These are phyloP conservation scores for Melanotaenia nigrans DNA, from an alignment of 2,797 vertebrate species.

Conservation along the genomic window DNA sequence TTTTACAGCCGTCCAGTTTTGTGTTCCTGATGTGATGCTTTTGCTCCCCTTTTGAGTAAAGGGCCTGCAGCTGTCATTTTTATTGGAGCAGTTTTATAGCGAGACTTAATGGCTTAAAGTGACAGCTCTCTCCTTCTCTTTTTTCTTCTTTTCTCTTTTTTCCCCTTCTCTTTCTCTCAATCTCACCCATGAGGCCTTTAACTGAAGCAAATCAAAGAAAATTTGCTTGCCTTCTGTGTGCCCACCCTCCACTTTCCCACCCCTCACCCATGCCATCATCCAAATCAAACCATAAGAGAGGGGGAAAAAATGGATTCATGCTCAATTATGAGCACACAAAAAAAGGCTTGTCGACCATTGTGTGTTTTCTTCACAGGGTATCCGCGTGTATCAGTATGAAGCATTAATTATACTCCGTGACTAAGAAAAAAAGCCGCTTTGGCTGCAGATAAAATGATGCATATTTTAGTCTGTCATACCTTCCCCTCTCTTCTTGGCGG, in stretches of 20 bases:
- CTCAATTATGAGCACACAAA: conserved; percentile 39
- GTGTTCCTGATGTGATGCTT: conserved; percentile 78
- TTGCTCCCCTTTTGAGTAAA: conserved; percentile 78
- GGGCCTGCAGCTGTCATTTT: conserved; percentile 86
- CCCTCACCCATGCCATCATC: conserved; percentile 38
- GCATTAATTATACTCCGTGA: conserved; percentile 34
- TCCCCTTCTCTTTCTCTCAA: conserved; percentile 18
- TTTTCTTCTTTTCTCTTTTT: conserved; percentile 31
- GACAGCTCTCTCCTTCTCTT: conserved; percentile 63
- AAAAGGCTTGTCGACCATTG: conserved; percentile 4
- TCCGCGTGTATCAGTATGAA: conserved; percentile 33
- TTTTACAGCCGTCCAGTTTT: conserved; percentile 83
- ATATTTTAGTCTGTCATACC: conserved; percentile 37
- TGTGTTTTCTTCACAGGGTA: conserved; percentile 8
- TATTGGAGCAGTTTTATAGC: conserved; percentile 83
- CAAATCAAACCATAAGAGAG: conserved; percentile 23
- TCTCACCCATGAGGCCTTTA: conserved; percentile 61
- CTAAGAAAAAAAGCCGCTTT: conserved; percentile 27
- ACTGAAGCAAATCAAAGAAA: conserved; percentile 70
- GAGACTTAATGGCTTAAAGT: conserved; percentile 85
- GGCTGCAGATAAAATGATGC: conserved; percentile 29
- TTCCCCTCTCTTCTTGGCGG: conserved; percentile 13
- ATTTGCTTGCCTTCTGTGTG: conserved; percentile 42
- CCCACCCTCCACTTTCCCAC: conserved; percentile 56
- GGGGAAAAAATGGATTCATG: conserved; percentile 10